Evolutionary conservation across 2,888 invertebrate species (phyloP).

Genomic region (Agonopterix arenella): DNA sequence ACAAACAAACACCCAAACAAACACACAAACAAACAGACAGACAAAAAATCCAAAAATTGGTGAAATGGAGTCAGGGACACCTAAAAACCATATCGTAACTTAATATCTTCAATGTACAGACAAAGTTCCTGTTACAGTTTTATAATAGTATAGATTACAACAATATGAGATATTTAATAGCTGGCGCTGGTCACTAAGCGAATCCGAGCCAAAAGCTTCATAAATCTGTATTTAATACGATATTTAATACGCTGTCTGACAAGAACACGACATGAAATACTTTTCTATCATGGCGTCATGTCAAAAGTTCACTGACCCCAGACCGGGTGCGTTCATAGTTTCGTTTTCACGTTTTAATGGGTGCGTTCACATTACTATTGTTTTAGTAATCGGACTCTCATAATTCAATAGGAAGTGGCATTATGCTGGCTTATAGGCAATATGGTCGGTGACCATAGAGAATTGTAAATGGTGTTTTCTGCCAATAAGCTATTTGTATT

Average conservation of each 20-base stretch:
- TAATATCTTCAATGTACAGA: too few relatives aligned
- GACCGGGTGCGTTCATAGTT: slow-evolving; percentile 5
- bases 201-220: too few relatives aligned
- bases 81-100: too few relatives aligned
- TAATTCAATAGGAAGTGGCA: slow-evolving; percentile 10
- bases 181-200: too few relatives aligned
- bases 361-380: slow-evolving; percentile 10
- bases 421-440: slow-evolving; percentile 9
- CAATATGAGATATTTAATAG: too few relatives aligned
- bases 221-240: too few relatives aligned
- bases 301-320: slow-evolving; percentile 12
- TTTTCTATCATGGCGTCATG: slow-evolving; percentile 3
- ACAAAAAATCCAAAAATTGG: too few relatives aligned
- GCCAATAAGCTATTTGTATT: slow-evolving; percentile 1
- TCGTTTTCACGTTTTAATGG: slow-evolving; percentile 10
- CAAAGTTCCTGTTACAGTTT: too few relatives aligned
- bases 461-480: slow-evolving; percentile 12
- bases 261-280: neutral
- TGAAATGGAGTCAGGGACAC: too few relatives aligned
- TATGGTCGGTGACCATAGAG: slow-evolving; percentile 9
- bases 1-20: too few relatives aligned
- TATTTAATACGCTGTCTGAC: neutral
- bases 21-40: too few relatives aligned
- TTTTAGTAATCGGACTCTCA: slow-evolving; percentile 10
- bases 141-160: too few relatives aligned